phyloP scores from a whole-genome alignment of 2,113 vertebrate species.

The Labrus mixtus region DNA sequence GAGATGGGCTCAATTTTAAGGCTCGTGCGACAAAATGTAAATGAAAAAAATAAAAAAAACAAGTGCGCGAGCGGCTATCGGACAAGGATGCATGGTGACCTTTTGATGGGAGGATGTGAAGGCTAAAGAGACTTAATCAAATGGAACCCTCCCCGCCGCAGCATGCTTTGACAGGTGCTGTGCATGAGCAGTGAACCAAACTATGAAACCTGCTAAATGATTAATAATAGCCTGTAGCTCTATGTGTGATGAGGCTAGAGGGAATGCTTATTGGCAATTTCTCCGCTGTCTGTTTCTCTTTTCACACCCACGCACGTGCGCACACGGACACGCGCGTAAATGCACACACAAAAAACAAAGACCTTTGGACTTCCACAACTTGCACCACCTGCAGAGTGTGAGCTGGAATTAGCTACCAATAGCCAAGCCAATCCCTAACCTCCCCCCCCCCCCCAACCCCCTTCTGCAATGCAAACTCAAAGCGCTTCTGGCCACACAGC shows the following conservation, averaged over 20 bases:
- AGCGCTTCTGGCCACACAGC: constrained; percentile 62
- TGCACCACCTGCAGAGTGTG: constrained; percentile 63
- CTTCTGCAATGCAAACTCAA: constrained; percentile 49
- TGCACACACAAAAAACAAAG: constrained; percentile 35
- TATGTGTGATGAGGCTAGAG: constrained; percentile 66
- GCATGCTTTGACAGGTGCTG: constrained; percentile 63
- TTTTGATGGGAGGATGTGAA: constrained; percentile 63
- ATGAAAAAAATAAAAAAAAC: constrained; percentile 38
- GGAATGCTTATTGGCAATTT: constrained; percentile 63
- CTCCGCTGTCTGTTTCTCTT: constrained; percentile 39
- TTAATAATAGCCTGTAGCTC: constrained; percentile 77
- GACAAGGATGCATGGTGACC: constrained; percentile 66
- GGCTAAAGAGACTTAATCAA: constrained; percentile 76
- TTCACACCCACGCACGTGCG: not conserved
- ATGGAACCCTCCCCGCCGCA: constrained; percentile 57
- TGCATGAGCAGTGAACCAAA: constrained; percentile 66
- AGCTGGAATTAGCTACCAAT: constrained; percentile 49
- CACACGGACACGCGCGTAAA: not conserved
- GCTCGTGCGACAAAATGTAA: constrained; percentile 48
- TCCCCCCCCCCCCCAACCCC: too few species aligned
- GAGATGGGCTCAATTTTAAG: constrained; percentile 32
- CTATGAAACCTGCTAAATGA: constrained; percentile 75
- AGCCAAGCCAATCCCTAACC: constrained; percentile 15
- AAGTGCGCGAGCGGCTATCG: constrained; percentile 42
- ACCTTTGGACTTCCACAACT: constrained; percentile 55